These are phyloP conservation scores for Calcarius lapponicus DNA, from an alignment of 2,797 vertebrate genomes.

Conservation along the genomic window DNA sequence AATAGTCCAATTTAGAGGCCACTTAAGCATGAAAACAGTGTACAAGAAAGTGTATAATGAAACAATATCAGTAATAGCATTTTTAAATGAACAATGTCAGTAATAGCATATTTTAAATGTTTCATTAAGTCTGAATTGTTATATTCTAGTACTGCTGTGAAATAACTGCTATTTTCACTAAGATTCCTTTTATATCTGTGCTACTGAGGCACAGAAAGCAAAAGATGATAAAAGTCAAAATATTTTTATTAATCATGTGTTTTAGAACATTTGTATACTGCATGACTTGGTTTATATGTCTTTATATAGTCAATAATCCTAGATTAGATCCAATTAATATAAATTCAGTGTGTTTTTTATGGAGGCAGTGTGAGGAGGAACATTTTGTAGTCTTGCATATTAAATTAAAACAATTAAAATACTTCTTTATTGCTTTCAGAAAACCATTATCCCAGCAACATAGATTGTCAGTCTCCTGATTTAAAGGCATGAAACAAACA, in stretches of 20 bases:
- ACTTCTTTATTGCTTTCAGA: conserved; percentile 49
- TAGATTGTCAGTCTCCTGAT: conserved; percentile 28
- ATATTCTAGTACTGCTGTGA: conserved; percentile 59
- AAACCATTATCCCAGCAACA: conserved; percentile 42
- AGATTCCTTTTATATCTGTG: conserved; percentile 21
- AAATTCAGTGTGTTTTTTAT: conserved; percentile 39
- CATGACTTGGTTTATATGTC: conserved; percentile 32
- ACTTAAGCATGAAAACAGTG: conserved; percentile 80
- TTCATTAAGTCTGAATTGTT: conserved; percentile 80
- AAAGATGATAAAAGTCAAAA: conserved; percentile 36
- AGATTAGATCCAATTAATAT: conserved; percentile 68
- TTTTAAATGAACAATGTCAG: conserved; percentile 78
- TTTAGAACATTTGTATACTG: conserved; percentile 33
- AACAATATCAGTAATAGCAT: conserved; percentile 79
- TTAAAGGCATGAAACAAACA: conserved; percentile 30
- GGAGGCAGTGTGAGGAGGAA: conserved; percentile 12
- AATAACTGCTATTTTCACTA: conserved; percentile 71
- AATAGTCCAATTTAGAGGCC: conserved; percentile 78
- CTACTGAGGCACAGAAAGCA: conserved; percentile 32
- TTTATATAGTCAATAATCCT: conserved; percentile 58
- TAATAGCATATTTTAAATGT: conserved; percentile 79
- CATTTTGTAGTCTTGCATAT: conserved; percentile 40
- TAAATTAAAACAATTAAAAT: conserved; percentile 66
- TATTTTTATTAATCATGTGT: conserved; percentile 43
- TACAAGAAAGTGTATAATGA: conserved; percentile 77